A percentile compares a stretch with the other conserved stretches of the same genome.
phyloP scores from a whole-genome alignment of 2,113 vertebrate species.

The Pelmatolapia mariae region DNA sequence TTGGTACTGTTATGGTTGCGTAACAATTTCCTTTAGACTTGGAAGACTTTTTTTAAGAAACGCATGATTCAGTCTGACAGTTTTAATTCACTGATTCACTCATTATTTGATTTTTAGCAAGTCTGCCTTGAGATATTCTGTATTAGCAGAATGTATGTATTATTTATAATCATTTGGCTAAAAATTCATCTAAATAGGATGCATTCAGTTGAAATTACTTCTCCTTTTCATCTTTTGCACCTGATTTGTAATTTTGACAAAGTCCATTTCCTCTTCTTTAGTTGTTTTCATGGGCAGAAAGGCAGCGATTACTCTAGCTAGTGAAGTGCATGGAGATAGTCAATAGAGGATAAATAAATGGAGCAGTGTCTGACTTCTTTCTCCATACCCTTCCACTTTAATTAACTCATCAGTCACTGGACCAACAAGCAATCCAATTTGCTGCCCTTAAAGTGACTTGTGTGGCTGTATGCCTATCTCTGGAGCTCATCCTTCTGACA shows the following conservation, averaged over 20 bases:
- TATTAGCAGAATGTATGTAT: neutral
- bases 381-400: constrained; percentile 51
- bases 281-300: constrained; percentile 27
- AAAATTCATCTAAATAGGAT: neutral
- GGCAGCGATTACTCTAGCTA: constrained; percentile 29
- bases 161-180: neutral
- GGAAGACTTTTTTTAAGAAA: neutral
- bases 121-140: neutral
- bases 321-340: constrained; percentile 47
- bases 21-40: neutral
- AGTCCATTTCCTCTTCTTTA: constrained; percentile 19
- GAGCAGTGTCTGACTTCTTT: constrained; percentile 45
- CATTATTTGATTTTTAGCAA: neutral
- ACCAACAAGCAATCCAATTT: constrained; percentile 57
- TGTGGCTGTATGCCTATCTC: constrained; percentile 26
- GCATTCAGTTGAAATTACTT: neutral
- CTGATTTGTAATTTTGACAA: constrained; percentile 17
- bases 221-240: neutral
- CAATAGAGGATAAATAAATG: constrained; percentile 59
- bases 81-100: neutral
- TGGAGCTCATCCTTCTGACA: constrained; percentile 16
- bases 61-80: neutral
- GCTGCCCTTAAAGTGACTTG: constrained; percentile 44
- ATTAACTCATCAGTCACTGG: constrained; percentile 65
- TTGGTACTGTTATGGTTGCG: neutral